Evolutionary conservation across 2,888 invertebrate genomes (phyloP), one percentile per base, ranked within the genome.

Genomic region (Dryobotodes eremita): DNA sequence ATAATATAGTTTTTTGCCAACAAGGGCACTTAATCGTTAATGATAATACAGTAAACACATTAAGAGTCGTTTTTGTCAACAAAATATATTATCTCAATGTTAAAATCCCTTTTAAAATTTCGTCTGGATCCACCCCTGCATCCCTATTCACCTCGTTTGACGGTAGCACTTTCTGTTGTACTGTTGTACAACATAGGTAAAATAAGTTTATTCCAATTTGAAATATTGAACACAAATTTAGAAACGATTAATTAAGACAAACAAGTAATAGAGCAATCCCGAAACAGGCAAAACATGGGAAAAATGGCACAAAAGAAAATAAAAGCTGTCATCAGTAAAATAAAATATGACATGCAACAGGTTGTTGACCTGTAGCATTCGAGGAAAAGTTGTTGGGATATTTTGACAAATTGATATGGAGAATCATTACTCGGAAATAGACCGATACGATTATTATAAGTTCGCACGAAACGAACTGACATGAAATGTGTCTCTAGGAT

Each of bases 301-400:
- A n/a, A 8, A 53, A 42, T 15, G 17, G 3, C 6, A 42, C 8
- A 66, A 55, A 48, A 23, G 20, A 79, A 79, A 65, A 66, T 65
- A 73, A 42, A 1, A 46, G 42, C 42, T n/a, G 10, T 23, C 10
- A 4, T 46, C 31, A 46, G 20, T 53, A 50, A 66, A 46, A 80
- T 46, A 66, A 72, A 59, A 73, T 46, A 74, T 31, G 17, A 59
- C 65, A 46, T 20, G 31, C 46, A 74, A 26, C 10, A 66, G 46
- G 59, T 80, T 59, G 7, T 73, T 80, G 50, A 53, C 59, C 2
- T 59, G 20, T 72, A 26, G 65, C 53, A 26, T 59, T 59, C 65
- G 74, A 74, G 80, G 23, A 74, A 81, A 79, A 61, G 46, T 59
- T 57, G 20, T 57, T 42, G 10, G 17, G 20, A 65, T 55, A 73